A percentile compares a stretch with the other conserved stretches of the same genome.
Evolutionary conservation across 2,797 vertebrate species (phyloP).

Genomic region (Bucorvus abyssinicus): DNA sequence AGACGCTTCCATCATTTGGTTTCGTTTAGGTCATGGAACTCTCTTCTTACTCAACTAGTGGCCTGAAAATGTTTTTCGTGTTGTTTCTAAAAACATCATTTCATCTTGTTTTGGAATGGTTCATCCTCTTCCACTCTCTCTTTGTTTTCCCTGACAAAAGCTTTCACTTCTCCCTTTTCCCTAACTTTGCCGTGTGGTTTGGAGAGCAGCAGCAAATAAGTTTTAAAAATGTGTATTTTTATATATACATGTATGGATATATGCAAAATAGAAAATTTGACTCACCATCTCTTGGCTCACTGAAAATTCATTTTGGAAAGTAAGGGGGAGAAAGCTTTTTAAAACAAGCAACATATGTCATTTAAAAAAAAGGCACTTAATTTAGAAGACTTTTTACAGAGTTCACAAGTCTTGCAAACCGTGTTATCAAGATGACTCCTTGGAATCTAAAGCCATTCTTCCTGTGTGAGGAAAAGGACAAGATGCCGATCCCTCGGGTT

Average conservation of each 20-base stretch:
- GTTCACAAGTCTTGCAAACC: neutral
- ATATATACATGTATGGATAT: no score
- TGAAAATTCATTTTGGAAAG: no score
- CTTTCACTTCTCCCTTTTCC: neutral
- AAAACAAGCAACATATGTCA: no score
- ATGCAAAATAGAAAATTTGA: no score
- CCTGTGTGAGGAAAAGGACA: neutral
- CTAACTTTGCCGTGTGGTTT: neutral
- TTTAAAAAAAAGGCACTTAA: no score
- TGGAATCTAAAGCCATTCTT: neutral
- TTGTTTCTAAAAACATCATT: neutral
- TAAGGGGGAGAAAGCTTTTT: no score
- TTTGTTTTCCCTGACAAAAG: neutral
- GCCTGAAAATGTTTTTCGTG: neutral
- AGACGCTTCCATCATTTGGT: rapidly evolving
- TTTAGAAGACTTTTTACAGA: neutral
- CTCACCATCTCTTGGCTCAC: no score
- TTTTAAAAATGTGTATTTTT: no score
- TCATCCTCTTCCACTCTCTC: rapidly evolving
- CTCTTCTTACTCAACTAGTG: neutral
- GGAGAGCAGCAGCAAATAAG: neutral
- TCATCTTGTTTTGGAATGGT: neutral
- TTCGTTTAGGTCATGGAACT: neutral
- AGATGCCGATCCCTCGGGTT: neutral
- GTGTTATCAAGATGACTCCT: neutral